Evolutionary conservation across 1,140 invertebrate genomes (phyloP).

Genomic region (Drosophila elegans): DNA sequence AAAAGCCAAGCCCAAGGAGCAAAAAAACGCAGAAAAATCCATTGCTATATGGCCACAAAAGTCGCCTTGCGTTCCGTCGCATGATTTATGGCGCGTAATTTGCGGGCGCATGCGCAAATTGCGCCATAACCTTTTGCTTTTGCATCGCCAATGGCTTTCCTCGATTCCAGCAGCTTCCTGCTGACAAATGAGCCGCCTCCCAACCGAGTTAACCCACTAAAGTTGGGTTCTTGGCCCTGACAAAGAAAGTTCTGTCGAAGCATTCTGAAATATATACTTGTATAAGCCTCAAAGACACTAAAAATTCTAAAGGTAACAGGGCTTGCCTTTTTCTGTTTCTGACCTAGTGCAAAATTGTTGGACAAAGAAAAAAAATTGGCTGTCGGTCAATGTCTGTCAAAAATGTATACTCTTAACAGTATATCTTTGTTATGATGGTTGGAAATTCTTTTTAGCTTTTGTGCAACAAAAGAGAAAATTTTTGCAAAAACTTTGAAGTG

Average conservation of each 20-base stretch:
- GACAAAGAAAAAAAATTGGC: neutral
- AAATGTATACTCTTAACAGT: neutral
- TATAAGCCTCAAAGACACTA: too few species aligned
- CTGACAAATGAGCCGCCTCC: conserved; percentile 69
- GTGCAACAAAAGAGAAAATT: neutral
- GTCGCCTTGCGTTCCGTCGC: conserved; percentile 33
- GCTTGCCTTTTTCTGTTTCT: neutral
- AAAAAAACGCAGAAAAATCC: conserved; percentile 15
- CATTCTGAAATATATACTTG: neutral
- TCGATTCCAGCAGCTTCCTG: conserved; percentile 62
- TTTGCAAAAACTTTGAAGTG: neutral
- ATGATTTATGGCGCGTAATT: conserved; percentile 82
- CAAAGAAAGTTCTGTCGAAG: conserved; percentile 13
- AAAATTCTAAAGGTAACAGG: neutral
- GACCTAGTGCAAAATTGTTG: neutral
- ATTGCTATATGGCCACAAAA: conserved; percentile 12
- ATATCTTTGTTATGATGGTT: neutral
- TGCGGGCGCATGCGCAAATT: conserved; percentile 81
- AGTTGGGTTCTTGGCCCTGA: conserved; percentile 9
- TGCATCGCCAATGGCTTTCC: neutral
- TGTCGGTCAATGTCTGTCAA: neutral
- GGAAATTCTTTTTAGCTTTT: neutral
- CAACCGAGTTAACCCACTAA: conserved; percentile 39
- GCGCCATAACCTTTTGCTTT: conserved; percentile 67
- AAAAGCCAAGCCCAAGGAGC: conserved; percentile 42